Base-by-base conservation (phyloP, 2,888 invertebrate species). In the Calameuta pallipes region DNA sequence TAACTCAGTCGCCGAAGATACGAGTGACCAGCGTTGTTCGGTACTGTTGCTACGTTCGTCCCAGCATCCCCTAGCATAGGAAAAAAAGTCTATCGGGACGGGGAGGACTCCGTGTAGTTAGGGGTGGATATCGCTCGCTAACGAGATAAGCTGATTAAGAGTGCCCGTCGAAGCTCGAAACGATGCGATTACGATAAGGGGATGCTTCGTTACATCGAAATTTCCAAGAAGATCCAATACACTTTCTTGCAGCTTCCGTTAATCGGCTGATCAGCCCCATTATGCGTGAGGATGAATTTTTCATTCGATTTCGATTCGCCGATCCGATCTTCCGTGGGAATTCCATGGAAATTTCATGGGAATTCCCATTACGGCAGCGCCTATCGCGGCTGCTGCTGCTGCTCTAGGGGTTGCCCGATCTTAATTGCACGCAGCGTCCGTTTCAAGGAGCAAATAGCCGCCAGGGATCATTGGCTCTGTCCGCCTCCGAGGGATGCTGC, bases 201-300 rank as follows among this genome's bases (percentile, higher is more conserved):
- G 84, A 87, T 84, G 88, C 86, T 85, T 87, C 88, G 87, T 88
- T 89, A 86, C 86, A 82, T 83, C 79, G 79, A 83, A 80, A 83
- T 83, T 81, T 82, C 79, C 78, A 82, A 56, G 37, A 37, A 37
- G 56, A 56, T 56, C 56, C 15, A 41, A 41, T 41, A 56, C 56
- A 23, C 56, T 23, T 56, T 23, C 56, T 56, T 56, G 23, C 56
- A 56, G 56, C 56, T 56, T 9, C 56, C 56, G 56, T 56, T 56
- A 56, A 56, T 56, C 56, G 23, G 56, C 56, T 9, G 56, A 56
- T 23, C 23, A 56, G 56, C 23, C 9, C 56, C 9, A 23, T 23
- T 56, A 56, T 56, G 15, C 56, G 56, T 56, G 56, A 2, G 9
- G 23, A 56, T 56, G 23, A 56, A 56, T 56, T 56, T 23, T 56